Conservation (phyloP, 2,888 invertebrate genomes). For the Apotomis betuletana region DNA sequence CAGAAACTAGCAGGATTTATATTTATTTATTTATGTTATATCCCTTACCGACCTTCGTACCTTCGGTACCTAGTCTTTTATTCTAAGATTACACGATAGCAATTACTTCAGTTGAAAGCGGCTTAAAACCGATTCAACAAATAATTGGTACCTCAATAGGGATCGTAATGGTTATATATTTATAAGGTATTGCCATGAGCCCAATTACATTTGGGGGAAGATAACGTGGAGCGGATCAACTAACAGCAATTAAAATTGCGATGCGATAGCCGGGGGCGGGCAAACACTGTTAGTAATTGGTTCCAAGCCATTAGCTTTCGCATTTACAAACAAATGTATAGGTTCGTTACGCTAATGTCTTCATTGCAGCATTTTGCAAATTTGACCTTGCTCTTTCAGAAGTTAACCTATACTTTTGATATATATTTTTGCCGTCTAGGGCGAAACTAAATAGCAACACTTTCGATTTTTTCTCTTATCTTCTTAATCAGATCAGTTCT, state of each 20-base stretch:
- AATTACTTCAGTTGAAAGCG: neutral
- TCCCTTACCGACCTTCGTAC: too few relatives aligned
- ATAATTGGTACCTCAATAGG: neutral
- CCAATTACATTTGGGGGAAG: conserved; percentile 31
- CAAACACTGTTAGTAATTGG: conserved; percentile 38
- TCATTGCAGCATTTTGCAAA: neutral
- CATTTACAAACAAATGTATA: conserved; percentile 22
- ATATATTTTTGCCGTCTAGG: too few relatives aligned
- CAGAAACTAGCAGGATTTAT: too few relatives aligned
- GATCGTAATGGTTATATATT: conserved; percentile 11
- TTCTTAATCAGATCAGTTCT: too few relatives aligned
- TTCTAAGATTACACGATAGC: too few relatives aligned
- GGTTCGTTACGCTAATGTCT: conserved; percentile 6
- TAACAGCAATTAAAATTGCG: conserved; percentile 40
- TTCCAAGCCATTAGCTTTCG: conserved; percentile 28
- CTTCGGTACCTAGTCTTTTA: too few relatives aligned
- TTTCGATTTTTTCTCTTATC: too few relatives aligned
- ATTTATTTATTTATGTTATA: too few relatives aligned
- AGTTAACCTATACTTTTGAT: too few relatives aligned
- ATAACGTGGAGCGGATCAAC: conserved; percentile 31
- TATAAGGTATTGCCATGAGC: conserved; percentile 18
- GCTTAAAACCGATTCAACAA: conserved; percentile 23
- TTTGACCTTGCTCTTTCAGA: too few relatives aligned
- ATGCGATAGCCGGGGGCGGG: conserved; percentile 36
- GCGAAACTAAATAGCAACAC: too few relatives aligned